Conservation (phyloP, 2,113 vertebrate species). For the Apteryx mantelli region DNA sequence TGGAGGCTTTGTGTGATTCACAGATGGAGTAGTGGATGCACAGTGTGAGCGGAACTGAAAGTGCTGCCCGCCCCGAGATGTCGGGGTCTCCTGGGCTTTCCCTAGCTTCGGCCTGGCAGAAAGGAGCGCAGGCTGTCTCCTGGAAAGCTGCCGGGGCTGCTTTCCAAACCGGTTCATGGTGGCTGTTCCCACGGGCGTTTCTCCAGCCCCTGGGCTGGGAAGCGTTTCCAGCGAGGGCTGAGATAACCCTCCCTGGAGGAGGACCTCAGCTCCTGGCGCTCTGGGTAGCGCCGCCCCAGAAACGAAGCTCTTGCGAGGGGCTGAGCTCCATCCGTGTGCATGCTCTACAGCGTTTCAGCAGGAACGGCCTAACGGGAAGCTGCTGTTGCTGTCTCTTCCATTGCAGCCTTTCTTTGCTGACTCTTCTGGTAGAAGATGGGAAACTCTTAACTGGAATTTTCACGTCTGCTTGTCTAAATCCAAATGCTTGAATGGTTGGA, state of each 20-base stretch:
- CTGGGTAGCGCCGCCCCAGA: too few species aligned
- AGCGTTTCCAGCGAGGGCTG: fast-evolving
- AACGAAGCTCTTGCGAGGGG: too few species aligned
- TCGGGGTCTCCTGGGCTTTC: background rate
- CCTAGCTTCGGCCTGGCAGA: background rate
- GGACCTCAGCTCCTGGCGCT: background rate
- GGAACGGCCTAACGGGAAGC: too few species aligned
- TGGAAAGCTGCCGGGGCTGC: too few species aligned
- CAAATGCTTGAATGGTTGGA: background rate
- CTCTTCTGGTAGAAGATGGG: background rate
- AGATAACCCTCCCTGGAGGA: background rate
- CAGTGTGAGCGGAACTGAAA: background rate
- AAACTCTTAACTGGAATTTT: background rate
- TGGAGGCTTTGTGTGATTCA: background rate
- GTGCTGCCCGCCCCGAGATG: background rate
- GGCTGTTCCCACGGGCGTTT: background rate
- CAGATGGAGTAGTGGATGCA: fast-evolving
- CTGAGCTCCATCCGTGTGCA: too few species aligned
- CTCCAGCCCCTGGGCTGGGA: background rate
- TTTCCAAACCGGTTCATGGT: fast-evolving
- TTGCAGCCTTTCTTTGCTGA: background rate
- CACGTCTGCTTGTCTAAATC: background rate
- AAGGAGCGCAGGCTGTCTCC: background rate
- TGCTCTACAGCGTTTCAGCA: background rate
- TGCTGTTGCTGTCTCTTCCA: too few species aligned